Evolutionary conservation across 2,888 invertebrate species (phyloP), one percentile per base, ranked within the genome.

Genomic region (Doris montereyensis): DNA sequence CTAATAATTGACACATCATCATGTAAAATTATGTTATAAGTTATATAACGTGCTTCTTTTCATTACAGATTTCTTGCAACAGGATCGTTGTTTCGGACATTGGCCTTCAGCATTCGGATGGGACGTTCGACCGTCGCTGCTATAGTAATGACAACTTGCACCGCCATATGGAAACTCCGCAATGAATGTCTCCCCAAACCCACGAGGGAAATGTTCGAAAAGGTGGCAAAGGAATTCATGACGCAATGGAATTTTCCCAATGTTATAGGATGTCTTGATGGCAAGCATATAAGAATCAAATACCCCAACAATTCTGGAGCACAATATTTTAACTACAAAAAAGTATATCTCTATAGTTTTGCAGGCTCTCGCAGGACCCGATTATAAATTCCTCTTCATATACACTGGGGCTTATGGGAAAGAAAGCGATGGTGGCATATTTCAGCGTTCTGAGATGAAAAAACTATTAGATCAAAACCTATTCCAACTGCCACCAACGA

Each of bases 231-330:
- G 30, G 68, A 68, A 26, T 68, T 68, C n/a, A 68, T 68, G 68
- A 68, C 30, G 30, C 68, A 30, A 10, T 68, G 68, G 30, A n/a
- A 68, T 68, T 68, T 68, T n/a, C 68, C 68, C n/a, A 68, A 68
- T n/a, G 68, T 62, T 62, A 62, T 62, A 62, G 62, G 62, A 21
- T 68, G 68, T 28, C 68, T 68, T 13, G 68, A 68, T 68, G 24
- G 68, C 68, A 68, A 68, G 30, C 68, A 68, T 30, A 68, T 68
- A 68, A 3, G 68, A 68, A 28, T 24, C 30, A 68, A 68, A 28
- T 26, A 30, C 28, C 68, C 68, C 21, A n/a, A 28, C 30, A 68
- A 68, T 30, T 68, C 68, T 28, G 68, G 68, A 68, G 68, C 68
- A 68, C 5, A 10, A 8, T 13, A 68, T 68, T 68, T 68, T 24